phyloP scores from a whole-genome alignment of 2,797 vertebrate genomes.

The Nannoperca australis region DNA sequence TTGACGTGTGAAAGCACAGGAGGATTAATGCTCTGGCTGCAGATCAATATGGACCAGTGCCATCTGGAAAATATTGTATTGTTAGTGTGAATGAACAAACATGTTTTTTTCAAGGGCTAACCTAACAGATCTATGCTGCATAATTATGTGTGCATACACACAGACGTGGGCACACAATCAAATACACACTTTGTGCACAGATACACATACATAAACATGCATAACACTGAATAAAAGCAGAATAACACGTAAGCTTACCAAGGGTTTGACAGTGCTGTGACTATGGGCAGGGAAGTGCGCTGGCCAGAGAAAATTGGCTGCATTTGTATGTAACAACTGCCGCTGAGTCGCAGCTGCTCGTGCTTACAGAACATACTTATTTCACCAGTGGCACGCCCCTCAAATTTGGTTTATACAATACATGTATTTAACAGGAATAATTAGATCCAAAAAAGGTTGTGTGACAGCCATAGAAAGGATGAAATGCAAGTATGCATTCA shows the following conservation, averaged over 20 bases:
- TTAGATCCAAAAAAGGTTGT: conserved; percentile 49
- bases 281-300: conserved; percentile 34
- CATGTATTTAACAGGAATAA: conserved; percentile 66
- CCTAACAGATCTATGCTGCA: conserved; percentile 60
- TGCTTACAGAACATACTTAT: conserved; percentile 51
- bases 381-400: conserved; percentile 59
- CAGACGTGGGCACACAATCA: conserved; percentile 33
- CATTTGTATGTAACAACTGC: conserved; percentile 44
- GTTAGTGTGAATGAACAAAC: conserved; percentile 68
- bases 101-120: conserved; percentile 57
- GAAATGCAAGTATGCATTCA: conserved; percentile 41
- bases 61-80: conserved; percentile 74
- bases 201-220: conserved; percentile 9
- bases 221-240: conserved; percentile 26
- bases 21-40: conserved; percentile 59
- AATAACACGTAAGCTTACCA: conserved; percentile 38
- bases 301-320: conserved; percentile 62
- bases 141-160: conserved; percentile 57
- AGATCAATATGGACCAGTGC: conserved; percentile 70
- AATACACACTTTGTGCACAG: conserved; percentile 20
- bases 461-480: conserved; percentile 50
- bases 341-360: conserved; percentile 63
- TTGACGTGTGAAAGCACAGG: conserved; percentile 52
- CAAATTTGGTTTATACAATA: conserved; percentile 48
- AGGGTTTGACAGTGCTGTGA: conserved; percentile 39